These are phyloP conservation scores for Bufo gargarizans DNA, from an alignment of 2,113 vertebrate species.

Conservation along the genomic window DNA sequence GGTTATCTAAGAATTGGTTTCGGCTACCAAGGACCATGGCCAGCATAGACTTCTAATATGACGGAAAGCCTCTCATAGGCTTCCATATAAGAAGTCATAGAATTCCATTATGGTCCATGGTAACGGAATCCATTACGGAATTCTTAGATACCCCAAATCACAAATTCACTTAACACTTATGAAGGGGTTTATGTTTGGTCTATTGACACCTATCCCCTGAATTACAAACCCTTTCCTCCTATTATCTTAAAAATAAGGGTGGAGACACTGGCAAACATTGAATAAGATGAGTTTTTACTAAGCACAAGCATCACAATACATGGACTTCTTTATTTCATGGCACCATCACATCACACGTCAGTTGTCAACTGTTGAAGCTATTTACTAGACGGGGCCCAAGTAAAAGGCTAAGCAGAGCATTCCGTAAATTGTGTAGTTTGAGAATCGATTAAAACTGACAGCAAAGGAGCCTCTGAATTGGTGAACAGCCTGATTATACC, in stretches of 20 bases:
- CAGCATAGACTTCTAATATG: too few species aligned
- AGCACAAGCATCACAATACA: background rate
- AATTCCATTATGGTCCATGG: too few species aligned
- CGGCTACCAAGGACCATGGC: too few species aligned
- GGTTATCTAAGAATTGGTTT: too few species aligned
- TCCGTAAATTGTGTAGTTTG: slow-evolving; percentile 88
- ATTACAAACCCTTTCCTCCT: background rate
- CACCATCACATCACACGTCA: slow-evolving; percentile 68
- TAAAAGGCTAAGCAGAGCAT: slow-evolving; percentile 75
- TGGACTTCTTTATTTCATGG: slow-evolving; percentile 55
- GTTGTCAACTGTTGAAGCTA: slow-evolving; percentile 85
- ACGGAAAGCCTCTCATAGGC: too few species aligned
- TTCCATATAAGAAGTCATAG: too few species aligned
- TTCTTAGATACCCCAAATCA: too few species aligned
- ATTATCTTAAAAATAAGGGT: background rate
- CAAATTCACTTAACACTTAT: too few species aligned
- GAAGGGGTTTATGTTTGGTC: background rate
- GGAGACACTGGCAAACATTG: background rate
- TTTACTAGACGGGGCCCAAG: slow-evolving; percentile 76
- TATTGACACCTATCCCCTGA: background rate
- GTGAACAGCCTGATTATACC: slow-evolving; percentile 91
- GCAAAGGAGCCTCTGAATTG: slow-evolving; percentile 81
- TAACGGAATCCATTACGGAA: too few species aligned
- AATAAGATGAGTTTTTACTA: background rate
- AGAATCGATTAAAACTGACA: slow-evolving; percentile 96